A percentile compares a stretch with the other conserved stretches of the same genome.
These are phyloP conservation scores for Emydura subglobosa DNA, from an alignment of 2,113 vertebrate genomes.

Conservation along the genomic window DNA sequence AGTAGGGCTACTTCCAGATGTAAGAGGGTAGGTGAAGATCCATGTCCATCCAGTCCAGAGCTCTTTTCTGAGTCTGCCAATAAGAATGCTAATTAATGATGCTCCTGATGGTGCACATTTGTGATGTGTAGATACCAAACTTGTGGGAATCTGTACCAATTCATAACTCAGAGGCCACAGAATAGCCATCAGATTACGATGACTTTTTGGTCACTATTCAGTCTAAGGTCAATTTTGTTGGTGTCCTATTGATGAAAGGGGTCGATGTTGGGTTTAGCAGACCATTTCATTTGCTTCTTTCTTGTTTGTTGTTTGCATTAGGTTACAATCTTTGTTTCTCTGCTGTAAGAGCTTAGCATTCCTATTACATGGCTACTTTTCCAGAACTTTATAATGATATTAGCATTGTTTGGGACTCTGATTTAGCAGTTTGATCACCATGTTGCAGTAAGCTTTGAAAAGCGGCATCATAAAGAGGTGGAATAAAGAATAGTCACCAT, in stretches of 20 bases:
- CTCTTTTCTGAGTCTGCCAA: background rate
- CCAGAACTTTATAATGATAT: background rate
- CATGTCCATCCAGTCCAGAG: background rate
- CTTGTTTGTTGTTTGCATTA: background rate
- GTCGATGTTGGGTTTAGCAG: background rate
- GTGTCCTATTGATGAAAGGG: background rate
- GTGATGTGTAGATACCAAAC: background rate
- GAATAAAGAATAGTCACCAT: background rate
- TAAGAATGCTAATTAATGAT: background rate
- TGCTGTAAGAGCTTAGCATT: background rate
- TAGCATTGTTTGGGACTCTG: background rate
- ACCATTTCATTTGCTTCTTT: background rate
- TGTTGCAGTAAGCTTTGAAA: background rate
- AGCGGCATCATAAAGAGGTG: background rate
- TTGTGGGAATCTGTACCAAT: background rate
- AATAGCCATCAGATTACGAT: background rate
- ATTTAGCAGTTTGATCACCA: background rate
- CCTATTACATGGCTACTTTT: background rate
- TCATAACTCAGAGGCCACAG: background rate
- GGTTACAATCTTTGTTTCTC: background rate
- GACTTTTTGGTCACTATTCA: background rate
- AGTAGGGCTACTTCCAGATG: background rate
- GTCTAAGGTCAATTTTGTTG: background rate
- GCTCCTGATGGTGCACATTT: background rate
- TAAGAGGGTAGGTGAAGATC: background rate